Evolutionary conservation across 2,888 invertebrate species (phyloP), one percentile per base, ranked within the genome.

Genomic region (Drosophila bunnanda): DNA sequence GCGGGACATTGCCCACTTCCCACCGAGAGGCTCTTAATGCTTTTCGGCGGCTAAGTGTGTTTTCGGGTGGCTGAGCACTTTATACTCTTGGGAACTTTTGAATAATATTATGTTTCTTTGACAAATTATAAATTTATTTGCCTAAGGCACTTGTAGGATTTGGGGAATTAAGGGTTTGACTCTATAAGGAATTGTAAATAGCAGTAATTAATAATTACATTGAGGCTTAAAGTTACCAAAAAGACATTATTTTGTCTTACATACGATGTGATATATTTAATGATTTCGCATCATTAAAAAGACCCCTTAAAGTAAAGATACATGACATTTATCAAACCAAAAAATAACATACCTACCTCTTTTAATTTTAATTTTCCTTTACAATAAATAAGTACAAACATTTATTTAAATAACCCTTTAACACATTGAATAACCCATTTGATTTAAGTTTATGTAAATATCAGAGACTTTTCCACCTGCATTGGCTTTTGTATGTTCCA

Each of bases 1-100:
- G 39, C 22, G 39, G 52, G 58, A 57, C 32, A 48, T 20, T 64
- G 30, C 10, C 22, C 68, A 67, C 38, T 53, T 43, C 3, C 22
- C 28, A 13, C 4, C 8, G 25, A 17, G 25, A 17, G 25, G 41
- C 38, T 28, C 13, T 53, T 64, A 48, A 62, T 62, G 59, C 10
- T n/a, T 30, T 43, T 50, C 15, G 65, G 12, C 34, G 39, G 13
- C 30, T 2, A 41, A 41, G 30, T 32, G 13, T 8, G 39, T 13
- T 56, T 56, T 20, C n/a, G 53, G 34, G n/a, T 34, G 25, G 32
- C 28, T 46, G 46, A 30, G 25, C 28, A 25, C 25, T 53, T 57
- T 34, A 17, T 57, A 17, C 34, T 36, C 17, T 22, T 22, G 32
- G 22, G n/a, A 25, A 34, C 32, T 20, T 53, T 52, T 52, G 20